A percentile compares a stretch with the other conserved stretches of the same genome.
phyloP scores from a whole-genome alignment of 1,140 invertebrate species.

The Hirudo medicinalis region DNA sequence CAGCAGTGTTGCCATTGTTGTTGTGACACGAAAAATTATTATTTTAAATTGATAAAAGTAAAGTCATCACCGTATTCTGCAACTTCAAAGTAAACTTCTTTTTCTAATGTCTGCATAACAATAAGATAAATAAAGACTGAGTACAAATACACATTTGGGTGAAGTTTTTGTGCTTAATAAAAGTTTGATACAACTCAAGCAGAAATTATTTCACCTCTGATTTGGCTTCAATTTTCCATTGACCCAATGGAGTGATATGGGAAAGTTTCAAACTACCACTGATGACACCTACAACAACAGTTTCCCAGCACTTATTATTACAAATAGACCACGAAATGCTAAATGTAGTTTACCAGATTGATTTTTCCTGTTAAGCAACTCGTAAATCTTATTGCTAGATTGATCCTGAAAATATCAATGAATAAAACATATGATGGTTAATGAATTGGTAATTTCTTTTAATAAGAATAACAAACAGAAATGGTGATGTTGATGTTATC shows the following conservation, averaged over 20 bases:
- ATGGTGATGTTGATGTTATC: conserved; percentile 18
- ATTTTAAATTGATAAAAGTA: too few relatives aligned
- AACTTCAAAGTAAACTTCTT: too few relatives aligned
- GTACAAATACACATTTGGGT: too few relatives aligned
- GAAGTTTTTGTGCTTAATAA: too few relatives aligned
- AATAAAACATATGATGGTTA: not conserved
- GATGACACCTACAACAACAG: not conserved
- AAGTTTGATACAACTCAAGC: too few relatives aligned
- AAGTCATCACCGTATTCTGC: too few relatives aligned
- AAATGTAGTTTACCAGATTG: not conserved
- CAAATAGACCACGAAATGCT: not conserved
- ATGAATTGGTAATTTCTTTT: not conserved
- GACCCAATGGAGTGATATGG: not conserved
- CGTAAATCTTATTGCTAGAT: not conserved
- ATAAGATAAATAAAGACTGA: too few relatives aligned
- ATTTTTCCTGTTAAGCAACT: not conserved
- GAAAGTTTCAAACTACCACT: conserved; percentile 9
- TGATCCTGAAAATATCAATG: not conserved
- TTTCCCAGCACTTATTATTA: too few relatives aligned
- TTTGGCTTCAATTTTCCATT: conserved; percentile 6
- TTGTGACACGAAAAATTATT: too few relatives aligned
- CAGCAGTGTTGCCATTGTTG: too few relatives aligned
- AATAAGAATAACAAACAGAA: conserved; percentile 10
- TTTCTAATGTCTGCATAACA: too few relatives aligned
- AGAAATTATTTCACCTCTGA: not conserved